Evolutionary conservation across 1,140 invertebrate species (phyloP), one percentile per base, ranked within the genome.

Genomic region (Dendrolimus punctatus): DNA sequence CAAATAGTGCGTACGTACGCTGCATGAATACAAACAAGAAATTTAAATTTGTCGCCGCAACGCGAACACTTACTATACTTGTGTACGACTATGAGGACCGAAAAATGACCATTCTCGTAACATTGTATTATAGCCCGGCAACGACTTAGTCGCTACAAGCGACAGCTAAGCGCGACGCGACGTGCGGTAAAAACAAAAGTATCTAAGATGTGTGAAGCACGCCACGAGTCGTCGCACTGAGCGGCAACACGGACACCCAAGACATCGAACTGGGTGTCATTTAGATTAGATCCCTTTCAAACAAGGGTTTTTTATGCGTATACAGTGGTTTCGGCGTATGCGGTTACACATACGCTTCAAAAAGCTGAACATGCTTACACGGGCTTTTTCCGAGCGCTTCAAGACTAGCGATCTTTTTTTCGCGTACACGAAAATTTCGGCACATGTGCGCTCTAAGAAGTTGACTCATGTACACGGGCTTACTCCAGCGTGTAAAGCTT

Each of bases 21-120:
- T 49, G 66, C 58, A 60, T 81, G 81, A 81, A 85, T 85, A 81
- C 64, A 72, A 81, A 85, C 73, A 75, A 69, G 61, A 55, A 62
- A 80, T 84, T 80, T 76, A 75, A 80, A 81, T 80, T 76, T 78
- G 68, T 70, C 63, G 60, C 60, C 51, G 55, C 49, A 56, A 60
- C 59, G 48, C 53, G 52, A 45, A 71, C 57, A 70, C n/a, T n/a
- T n/a, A n/a, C 64, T 58, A 62, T 64, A 49, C 47, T 55, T 43
- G 55, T 23, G 23, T 23, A 23, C 23, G 23, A 23, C 55, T 49
- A 39, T 60, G 53, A 56, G 68, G 68, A 76, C 66, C 62, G 54
- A 44, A 51, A 58, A 71, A 71, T 73, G 69, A 70, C 72, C 69
- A 64, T 66, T 64, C 55, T 60, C 53, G 51, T 57, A 55, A 64